phyloP scores from a whole-genome alignment of 2,113 vertebrate species.

The Tupaia chinensis region DNA sequence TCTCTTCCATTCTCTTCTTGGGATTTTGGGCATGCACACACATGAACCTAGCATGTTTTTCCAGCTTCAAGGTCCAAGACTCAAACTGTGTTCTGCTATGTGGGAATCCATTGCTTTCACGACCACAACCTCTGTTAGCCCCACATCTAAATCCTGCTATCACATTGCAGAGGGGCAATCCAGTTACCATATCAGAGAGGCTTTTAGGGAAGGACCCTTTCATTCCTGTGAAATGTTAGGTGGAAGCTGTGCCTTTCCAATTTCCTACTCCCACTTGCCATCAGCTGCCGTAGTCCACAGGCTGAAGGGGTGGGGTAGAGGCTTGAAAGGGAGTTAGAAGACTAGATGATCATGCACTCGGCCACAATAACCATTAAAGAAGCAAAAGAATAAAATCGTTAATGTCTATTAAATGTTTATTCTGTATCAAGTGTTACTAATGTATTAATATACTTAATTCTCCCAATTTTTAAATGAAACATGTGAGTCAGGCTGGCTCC shows the following conservation, averaged over 20 bases:
- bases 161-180: no score
- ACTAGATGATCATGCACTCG: background rate
- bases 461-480: background rate
- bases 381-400: background rate
- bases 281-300: background rate
- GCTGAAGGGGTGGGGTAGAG: background rate
- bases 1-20: no score
- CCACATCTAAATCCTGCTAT: no score
- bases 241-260: background rate
- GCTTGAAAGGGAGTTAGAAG: accelerated
- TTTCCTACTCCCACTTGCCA: accelerated
- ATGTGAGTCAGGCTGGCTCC: no score
- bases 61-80: no score
- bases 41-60: no score
- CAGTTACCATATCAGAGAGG: background rate
- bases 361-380: background rate
- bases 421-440: background rate
- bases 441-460: background rate
- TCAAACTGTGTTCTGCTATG: no score
- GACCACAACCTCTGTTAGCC: no score
- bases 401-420: background rate
- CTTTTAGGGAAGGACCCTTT: background rate
- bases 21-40: no score
- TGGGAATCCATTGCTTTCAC: no score
- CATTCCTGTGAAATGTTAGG: background rate